Base-by-base conservation (phyloP, 2,797 vertebrate genomes). In the Premnoplex brunnescens region DNA sequence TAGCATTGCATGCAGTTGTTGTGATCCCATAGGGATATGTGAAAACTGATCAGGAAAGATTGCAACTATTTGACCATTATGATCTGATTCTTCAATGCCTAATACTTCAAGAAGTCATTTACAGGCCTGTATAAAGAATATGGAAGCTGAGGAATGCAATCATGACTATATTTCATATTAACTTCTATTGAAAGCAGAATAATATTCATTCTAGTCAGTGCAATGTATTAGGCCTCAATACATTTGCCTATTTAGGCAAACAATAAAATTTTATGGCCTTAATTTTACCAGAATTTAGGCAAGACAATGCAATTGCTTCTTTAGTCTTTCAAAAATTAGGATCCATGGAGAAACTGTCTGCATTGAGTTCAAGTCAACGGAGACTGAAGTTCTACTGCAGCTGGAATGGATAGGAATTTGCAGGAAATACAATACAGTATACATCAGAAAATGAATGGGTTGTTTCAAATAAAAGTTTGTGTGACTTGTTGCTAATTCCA, bases 391-490 rank as follows among this genome's bases (percentile, higher is more conserved):
- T 68, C 66, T 89, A 14, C 51, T 85, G 64, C 89, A 95, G 84
- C 87, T 97, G 89, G 56, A 95, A 91, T 26, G 49, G 78, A 89
- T 66, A 91, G 28, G 48, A 94, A 83, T 94, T 80, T 68, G 23
- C 58, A 89, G 76, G 87, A 96, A 94, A 83, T 81, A 81, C 28
- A 64, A 58, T 66, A 78, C 36, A 37, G 69, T 95, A 91, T 75
- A 93, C 80, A 85, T 6, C 82, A 95, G 95, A 63, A 95, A 92
- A 95, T 72, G 95, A 96, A 94, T 94, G 92, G 76, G 17, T 91
- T 89, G 14, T 95, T 93, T 97, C 93, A 97, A 95, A 94, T 89
- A 95, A 95, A 95, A 96, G 79, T 64, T 73, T 95, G 88, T 95
- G 75, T 96, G 95, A 95, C 95, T 86, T 82, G 63, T 66, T 93